Evolutionary conservation across 1,140 invertebrate species (phyloP).

Genomic region (Vanessa atalanta): DNA sequence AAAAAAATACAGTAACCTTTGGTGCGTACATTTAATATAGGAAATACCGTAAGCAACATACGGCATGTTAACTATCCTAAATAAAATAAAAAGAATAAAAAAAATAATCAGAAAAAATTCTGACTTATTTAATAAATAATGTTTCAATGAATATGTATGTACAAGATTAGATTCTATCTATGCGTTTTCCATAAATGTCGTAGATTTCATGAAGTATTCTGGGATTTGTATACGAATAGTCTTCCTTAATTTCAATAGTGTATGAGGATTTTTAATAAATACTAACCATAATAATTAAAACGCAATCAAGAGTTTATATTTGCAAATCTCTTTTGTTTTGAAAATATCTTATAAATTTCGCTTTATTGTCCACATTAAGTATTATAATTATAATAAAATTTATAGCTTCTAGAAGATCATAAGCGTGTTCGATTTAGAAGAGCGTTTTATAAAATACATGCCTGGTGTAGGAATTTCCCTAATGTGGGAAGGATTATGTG

Average conservation of each 20-base stretch:
- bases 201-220: too few species aligned
- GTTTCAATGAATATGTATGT: too few species aligned
- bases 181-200: too few species aligned
- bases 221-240: too few species aligned
- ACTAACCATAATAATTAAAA: neutral
- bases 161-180: too few species aligned
- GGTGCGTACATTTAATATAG: neutral
- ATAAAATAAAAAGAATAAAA: too few species aligned
- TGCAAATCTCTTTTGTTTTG: neutral
- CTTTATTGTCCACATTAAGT: neutral
- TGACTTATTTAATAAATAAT: too few species aligned
- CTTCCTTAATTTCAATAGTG: too few species aligned
- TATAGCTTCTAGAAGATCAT: conserved; percentile 1
- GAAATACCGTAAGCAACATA: neutral
- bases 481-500: conserved; percentile 16
- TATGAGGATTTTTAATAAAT: neutral
- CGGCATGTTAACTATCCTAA: neutral
- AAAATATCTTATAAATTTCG: neutral
- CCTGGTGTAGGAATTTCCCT: conserved; percentile 15
- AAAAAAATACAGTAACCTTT: conserved; percentile 8
- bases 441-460: neutral
- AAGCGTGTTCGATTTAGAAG: neutral
- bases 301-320: neutral
- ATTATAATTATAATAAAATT: neutral
- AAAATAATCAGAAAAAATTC: too few species aligned